These are phyloP conservation scores for Micromussa lordhowensis DNA, from an alignment of 92 coral and sea anemone genomes.

Conservation along the genomic window DNA sequence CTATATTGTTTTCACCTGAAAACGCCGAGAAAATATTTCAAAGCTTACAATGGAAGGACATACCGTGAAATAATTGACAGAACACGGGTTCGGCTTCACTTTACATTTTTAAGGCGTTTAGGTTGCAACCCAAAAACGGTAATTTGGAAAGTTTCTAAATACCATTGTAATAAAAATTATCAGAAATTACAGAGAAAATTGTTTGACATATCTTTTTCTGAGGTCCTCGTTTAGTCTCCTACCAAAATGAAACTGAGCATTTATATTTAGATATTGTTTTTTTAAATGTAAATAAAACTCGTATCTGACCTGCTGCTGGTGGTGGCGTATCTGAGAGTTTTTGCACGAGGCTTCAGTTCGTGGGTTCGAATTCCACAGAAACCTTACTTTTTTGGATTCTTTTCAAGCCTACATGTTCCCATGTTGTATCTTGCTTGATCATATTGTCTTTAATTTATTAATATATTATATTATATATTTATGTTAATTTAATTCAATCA, in stretches of 20 bases:
- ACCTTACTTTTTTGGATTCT: neutral
- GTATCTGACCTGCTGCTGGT: neutral
- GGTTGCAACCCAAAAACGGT: neutral
- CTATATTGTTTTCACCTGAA: neutral
- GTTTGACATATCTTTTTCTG: neutral
- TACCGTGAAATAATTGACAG: neutral
- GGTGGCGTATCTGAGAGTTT: neutral
- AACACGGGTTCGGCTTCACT: neutral
- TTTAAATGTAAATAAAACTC: neutral
- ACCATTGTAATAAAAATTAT: neutral
- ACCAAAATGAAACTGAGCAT: neutral
- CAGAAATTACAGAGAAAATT: neutral
- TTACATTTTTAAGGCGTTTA: neutral
- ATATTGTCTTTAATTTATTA: too few relatives aligned
- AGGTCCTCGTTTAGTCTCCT: neutral
- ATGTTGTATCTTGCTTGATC: too few relatives aligned
- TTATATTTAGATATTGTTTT: neutral
- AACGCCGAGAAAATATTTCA: neutral
- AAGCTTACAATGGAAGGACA: neutral
- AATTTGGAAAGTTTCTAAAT: neutral
- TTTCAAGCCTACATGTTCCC: neutral
- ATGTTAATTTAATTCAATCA: too few relatives aligned
- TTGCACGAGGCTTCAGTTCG: neutral
- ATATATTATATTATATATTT: too few relatives aligned
- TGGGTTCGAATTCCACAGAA: neutral